Percentiles rank a stretch among this genome's conserved stretches.
Conservation (phyloP, 2,113 vertebrate species). For the Erpornis zantholeuca region DNA sequence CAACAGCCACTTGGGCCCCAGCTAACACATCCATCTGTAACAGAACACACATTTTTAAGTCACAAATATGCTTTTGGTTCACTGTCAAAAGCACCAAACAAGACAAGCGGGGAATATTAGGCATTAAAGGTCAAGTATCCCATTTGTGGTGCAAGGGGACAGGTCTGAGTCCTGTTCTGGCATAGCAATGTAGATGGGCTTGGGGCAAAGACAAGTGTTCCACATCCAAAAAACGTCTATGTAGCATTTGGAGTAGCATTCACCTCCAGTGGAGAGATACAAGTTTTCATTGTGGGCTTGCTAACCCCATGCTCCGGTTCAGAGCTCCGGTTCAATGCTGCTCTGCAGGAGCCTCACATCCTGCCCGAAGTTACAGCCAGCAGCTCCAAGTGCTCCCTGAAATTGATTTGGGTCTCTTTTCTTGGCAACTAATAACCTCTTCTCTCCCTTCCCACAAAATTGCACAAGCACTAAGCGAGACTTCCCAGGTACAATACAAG, state of each 20-base stretch:
- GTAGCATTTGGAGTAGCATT: background rate
- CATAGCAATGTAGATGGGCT: background rate
- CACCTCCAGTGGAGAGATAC: background rate
- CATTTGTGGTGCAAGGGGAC: background rate
- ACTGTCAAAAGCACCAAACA: background rate
- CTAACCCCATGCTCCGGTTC: background rate
- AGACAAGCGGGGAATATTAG: background rate
- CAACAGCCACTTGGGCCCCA: background rate
- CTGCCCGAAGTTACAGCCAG: background rate
- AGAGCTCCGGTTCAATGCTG: background rate
- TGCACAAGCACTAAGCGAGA: background rate
- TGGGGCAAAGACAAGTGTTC: background rate
- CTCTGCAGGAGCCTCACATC: background rate
- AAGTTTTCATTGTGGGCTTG: background rate
- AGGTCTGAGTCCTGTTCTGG: background rate
- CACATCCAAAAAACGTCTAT: background rate
- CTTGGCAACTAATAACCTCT: background rate
- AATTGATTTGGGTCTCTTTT: background rate
- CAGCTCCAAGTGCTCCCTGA: background rate
- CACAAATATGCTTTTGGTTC: background rate
- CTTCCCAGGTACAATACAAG: background rate
- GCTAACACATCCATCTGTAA: background rate
- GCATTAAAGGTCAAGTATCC: background rate
- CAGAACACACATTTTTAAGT: fast-evolving
- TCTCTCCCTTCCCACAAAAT: background rate